Evolutionary conservation across 1,140 invertebrate species (phyloP).

Genomic region (Leptinotarsa lineolata): DNA sequence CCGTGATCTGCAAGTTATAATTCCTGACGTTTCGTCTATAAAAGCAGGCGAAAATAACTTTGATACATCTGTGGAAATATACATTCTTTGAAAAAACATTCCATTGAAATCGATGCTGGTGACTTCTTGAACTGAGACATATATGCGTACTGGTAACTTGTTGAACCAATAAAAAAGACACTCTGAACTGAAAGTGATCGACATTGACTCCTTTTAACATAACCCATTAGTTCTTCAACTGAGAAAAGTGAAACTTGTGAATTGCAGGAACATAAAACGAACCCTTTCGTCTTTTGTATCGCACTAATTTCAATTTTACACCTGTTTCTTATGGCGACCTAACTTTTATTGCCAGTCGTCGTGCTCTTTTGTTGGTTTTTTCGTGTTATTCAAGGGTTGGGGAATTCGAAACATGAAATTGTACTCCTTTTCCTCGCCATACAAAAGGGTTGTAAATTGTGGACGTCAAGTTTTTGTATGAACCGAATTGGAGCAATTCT

Average conservation of each 20-base stretch:
- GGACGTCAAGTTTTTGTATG: constrained; percentile 11
- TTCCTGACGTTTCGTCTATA: no score
- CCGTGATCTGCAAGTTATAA: no score
- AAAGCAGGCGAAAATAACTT: no score
- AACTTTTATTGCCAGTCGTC: constrained; percentile 13
- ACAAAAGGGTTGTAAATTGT: constrained; percentile 25
- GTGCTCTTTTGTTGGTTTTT: constrained; percentile 19
- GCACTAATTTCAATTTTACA: constrained; percentile 22
- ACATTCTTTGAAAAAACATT: no score
- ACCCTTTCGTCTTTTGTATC: constrained; percentile 9
- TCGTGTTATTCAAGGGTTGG: constrained; percentile 7
- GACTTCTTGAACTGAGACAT: no score
- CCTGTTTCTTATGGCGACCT: constrained; percentile 22
- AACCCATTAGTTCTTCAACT: neutral
- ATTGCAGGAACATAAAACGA: constrained; percentile 18
- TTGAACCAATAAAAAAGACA: no score
- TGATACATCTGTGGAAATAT: no score
- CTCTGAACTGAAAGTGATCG: no score
- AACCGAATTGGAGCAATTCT: constrained; percentile 1
- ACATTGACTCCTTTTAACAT: neutral
- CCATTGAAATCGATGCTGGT: no score
- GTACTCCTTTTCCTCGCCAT: constrained; percentile 5
- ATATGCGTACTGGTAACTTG: no score
- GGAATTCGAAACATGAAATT: constrained; percentile 23
- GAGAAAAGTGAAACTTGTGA: constrained; percentile 21